Percentiles rank a stretch among this genome's conserved stretches.
Evolutionary conservation across 2,888 invertebrate species (phyloP).

Genomic region (Lasioglossum morio): DNA sequence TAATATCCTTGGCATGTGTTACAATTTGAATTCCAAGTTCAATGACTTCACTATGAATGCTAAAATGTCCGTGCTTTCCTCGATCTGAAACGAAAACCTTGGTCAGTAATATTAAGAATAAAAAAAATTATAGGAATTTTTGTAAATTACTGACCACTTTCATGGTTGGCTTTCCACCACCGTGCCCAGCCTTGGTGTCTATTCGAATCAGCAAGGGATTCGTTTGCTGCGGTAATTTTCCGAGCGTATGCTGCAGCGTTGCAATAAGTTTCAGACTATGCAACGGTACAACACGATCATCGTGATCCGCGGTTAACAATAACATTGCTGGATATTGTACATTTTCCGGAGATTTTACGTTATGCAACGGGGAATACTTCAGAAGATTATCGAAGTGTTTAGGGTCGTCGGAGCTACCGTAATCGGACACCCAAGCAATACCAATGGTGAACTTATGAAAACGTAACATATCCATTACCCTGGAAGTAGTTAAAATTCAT

Average conservation of each 20-base stretch:
- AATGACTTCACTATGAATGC: constrained; percentile 92
- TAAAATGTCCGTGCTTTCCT: constrained; percentile 96
- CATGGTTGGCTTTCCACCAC: constrained; percentile 97
- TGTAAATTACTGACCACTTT: constrained; percentile 90
- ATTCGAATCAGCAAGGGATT: constrained; percentile 95
- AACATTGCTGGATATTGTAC: constrained; percentile 95
- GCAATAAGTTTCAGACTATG: constrained; percentile 98
- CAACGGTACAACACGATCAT: constrained; percentile 98
- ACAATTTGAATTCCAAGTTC: constrained; percentile 87
- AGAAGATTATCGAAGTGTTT: constrained; percentile 94
- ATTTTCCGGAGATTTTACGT: constrained; percentile 88
- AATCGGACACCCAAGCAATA: constrained; percentile 98
- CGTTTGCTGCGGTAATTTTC: constrained; percentile 87
- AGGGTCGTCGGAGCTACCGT: constrained; percentile 94
- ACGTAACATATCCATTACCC: constrained; percentile 98
- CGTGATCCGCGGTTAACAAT: constrained; percentile 98
- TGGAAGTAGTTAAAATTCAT: constrained; percentile 80
- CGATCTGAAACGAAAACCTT: constrained; percentile 89
- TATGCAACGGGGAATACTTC: constrained; percentile 97
- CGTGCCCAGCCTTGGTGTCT: constrained; percentile 98
- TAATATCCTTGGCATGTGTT: constrained; percentile 44
- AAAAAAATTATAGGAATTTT: neutral
- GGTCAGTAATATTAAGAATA: neutral
- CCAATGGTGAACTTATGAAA: constrained; percentile 99
- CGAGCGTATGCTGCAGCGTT: constrained; percentile 92